Percentiles rank a stretch among this genome's conserved stretches.
These are phyloP conservation scores for Adrianichthys oophorus DNA, from an alignment of 2,797 vertebrate genomes.

Conservation along the genomic window DNA sequence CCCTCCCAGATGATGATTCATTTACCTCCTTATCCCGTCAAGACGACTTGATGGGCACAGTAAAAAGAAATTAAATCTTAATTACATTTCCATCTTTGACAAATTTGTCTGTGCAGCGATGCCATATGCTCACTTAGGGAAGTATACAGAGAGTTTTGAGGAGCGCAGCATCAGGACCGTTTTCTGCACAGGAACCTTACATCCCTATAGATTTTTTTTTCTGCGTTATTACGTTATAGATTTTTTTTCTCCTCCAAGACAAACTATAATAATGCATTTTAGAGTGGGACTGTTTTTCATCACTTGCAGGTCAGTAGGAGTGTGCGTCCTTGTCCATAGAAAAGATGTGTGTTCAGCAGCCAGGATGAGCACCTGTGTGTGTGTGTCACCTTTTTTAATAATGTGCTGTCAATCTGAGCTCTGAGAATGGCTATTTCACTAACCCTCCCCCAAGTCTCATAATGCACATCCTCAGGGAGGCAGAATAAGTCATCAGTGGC, in stretches of 20 bases:
- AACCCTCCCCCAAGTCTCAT: conserved; percentile 67
- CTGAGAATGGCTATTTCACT: conserved; percentile 60
- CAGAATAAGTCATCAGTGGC: conserved; percentile 60
- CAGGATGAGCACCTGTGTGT: conserved; percentile 34
- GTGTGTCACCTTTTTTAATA: conserved; percentile 72
- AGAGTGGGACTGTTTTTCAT: conserved; percentile 68
- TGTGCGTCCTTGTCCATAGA: conserved; percentile 33
- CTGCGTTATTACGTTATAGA: conserved; percentile 76
- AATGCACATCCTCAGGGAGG: conserved; percentile 62
- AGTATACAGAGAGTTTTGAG: conserved; percentile 25
- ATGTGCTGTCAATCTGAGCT: conserved; percentile 74
- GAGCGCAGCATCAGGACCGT: conserved; percentile 46
- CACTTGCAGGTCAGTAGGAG: conserved; percentile 47
- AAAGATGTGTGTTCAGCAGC: conserved; percentile 19
- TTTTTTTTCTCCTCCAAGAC: conserved; percentile 65
- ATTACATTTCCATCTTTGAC: conserved; percentile 78
- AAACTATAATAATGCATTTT: conserved; percentile 71
- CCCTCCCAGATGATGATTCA: conserved; percentile 62
- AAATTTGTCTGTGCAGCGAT: conserved; percentile 69
- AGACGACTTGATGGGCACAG: conserved; percentile 69
- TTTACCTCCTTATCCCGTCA: conserved; percentile 62
- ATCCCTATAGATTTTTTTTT: conserved; percentile 62
- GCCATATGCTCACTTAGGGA: conserved; percentile 66
- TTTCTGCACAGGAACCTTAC: conserved; percentile 48
- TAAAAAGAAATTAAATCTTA: conserved; percentile 78